phyloP scores from a whole-genome alignment of 2,113 vertebrate genomes.

The Centropus bengalensis region DNA sequence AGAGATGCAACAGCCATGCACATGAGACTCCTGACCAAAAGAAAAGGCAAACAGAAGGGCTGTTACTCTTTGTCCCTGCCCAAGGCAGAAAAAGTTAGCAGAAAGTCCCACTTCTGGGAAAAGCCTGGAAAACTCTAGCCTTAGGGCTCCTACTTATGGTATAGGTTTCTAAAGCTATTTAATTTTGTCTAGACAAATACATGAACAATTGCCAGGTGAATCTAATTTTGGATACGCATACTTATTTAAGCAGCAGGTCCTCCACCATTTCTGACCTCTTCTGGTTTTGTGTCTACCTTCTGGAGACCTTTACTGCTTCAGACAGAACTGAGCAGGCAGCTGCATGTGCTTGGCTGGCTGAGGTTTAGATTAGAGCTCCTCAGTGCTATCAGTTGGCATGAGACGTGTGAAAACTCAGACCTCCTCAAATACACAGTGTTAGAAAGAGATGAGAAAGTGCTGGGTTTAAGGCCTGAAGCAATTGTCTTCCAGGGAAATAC shows the following conservation, averaged over 20 bases:
- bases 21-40: not conserved
- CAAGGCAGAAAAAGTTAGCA: not conserved
- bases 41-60: not conserved
- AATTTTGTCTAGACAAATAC: not conserved
- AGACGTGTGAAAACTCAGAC: not conserved
- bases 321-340: not conserved
- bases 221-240: not conserved
- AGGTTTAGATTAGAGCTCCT: not conserved
- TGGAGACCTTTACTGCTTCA: not conserved
- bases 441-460: not conserved
- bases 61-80: not conserved
- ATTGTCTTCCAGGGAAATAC: not conserved
- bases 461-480: not conserved
- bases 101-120: not conserved
- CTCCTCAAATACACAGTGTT: not conserved
- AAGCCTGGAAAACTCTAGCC: not conserved
- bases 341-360: not conserved
- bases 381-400: not conserved
- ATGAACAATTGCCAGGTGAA: not conserved
- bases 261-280: not conserved
- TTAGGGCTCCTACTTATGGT: not conserved
- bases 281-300: accelerated
- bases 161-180: not conserved
- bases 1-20: not conserved
- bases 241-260: not conserved